phyloP scores from a whole-genome alignment of 2,888 invertebrate genomes.

The Agrotis ipsilon region DNA sequence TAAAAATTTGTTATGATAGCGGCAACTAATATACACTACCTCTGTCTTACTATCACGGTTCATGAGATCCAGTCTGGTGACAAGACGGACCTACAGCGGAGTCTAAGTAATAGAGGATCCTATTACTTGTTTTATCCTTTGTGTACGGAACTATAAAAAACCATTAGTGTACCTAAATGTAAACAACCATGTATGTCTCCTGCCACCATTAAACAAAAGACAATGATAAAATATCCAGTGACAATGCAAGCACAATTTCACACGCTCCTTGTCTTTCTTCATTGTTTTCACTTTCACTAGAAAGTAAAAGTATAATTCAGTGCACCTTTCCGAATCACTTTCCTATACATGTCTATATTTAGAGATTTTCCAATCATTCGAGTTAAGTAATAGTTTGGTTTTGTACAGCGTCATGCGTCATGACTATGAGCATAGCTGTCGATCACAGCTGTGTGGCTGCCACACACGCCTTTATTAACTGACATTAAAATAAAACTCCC shows the following conservation, averaged over 20 bases:
- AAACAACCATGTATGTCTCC: not conserved
- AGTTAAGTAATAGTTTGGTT: not conserved
- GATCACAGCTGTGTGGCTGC: not conserved
- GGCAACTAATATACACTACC: too few species aligned
- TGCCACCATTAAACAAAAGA: not conserved
- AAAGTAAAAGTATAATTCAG: slow-evolving; percentile 25
- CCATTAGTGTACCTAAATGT: not conserved
- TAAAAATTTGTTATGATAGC: too few species aligned
- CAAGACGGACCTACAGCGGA: too few species aligned
- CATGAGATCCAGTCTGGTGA: too few species aligned
- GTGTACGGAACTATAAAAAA: too few species aligned
- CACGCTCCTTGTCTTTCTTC: slow-evolving; percentile 13
- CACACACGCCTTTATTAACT: not conserved
- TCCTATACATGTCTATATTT: not conserved
- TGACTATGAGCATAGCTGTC: too few species aligned
- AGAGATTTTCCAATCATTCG: slow-evolving; percentile 4
- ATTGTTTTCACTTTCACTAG: slow-evolving; percentile 30
- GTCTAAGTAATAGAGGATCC: too few species aligned
- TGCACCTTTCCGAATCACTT: slow-evolving; percentile 6
- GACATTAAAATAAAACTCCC: not conserved
- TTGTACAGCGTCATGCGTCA: not conserved
- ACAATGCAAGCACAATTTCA: slow-evolving; percentile 30
- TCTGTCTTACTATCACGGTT: too few species aligned
- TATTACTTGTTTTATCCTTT: too few species aligned
- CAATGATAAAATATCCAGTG: slow-evolving; percentile 14